Conservation (phyloP, 2,888 invertebrate species). For the Toxonevra muliebris region DNA sequence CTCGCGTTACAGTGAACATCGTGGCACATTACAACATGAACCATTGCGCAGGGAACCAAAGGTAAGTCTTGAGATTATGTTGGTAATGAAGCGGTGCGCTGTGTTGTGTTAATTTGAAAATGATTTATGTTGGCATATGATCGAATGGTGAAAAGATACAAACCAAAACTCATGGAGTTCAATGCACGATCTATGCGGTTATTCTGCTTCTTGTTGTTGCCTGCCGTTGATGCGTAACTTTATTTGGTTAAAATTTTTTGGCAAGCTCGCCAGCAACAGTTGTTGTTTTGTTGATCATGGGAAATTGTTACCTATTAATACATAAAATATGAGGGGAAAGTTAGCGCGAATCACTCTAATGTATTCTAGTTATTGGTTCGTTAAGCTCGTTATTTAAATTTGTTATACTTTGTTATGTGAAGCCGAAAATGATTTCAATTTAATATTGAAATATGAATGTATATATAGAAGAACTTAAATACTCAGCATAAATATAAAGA, state of each 20-base stretch:
- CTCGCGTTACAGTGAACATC: slow-evolving; percentile 71
- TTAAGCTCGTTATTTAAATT: no score
- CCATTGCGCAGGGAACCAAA: slow-evolving; percentile 61
- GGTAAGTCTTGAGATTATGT: slow-evolving; percentile 47
- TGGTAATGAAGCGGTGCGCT: neutral
- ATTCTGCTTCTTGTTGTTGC: neutral
- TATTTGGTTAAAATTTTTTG: slow-evolving; percentile 35
- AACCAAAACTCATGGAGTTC: neutral
- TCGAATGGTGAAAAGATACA: neutral
- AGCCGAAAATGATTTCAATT: no score
- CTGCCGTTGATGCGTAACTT: slow-evolving; percentile 29
- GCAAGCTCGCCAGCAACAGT: no score
- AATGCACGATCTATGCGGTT: neutral
- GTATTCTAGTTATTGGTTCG: no score
- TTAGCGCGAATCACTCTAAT: no score
- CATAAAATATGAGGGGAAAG: no score
- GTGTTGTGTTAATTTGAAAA: slow-evolving; percentile 30
- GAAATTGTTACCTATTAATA: neutral
- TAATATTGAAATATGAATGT: no score
- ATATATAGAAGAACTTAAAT: no score
- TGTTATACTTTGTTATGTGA: no score
- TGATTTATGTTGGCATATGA: slow-evolving; percentile 20
- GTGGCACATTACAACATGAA: slow-evolving; percentile 42
- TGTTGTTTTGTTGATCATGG: slow-evolving; percentile 7
- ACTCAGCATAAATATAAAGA: no score